Evolutionary conservation across 1,140 invertebrate genomes (phyloP).

Genomic region (Monochamus saltuarius): DNA sequence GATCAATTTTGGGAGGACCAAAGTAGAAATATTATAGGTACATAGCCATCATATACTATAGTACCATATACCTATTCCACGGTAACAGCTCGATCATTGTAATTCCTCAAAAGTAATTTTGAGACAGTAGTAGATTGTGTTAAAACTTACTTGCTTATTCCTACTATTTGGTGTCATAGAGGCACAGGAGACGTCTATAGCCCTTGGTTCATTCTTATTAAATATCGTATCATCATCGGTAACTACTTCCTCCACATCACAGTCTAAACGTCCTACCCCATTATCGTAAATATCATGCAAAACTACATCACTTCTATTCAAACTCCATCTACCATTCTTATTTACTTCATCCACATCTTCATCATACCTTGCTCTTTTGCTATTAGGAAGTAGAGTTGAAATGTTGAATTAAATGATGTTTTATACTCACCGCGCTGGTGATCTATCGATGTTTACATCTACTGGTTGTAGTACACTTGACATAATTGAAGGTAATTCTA

Average conservation of each 20-base stretch:
- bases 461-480: conserved; percentile 34
- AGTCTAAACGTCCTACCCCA: conserved; percentile 38
- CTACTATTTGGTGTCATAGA: conserved; percentile 35
- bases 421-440: conserved; percentile 32
- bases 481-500: conserved; percentile 24
- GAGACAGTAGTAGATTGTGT: not conserved
- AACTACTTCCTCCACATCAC: conserved; percentile 32
- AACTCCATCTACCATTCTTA: conserved; percentile 32
- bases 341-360: conserved; percentile 19
- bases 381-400: conserved; percentile 13
- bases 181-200: conserved; percentile 37
- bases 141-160: conserved; percentile 35
- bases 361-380: conserved; percentile 39
- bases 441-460: conserved; percentile 36
- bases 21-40: not conserved
- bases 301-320: conserved; percentile 35
- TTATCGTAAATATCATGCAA: conserved; percentile 38
- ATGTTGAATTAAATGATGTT: not conserved
- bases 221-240: conserved; percentile 38
- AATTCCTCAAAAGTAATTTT: too few relatives aligned
- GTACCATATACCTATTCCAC: too few relatives aligned
- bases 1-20: not conserved
- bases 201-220: conserved; percentile 25
- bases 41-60: too few relatives aligned
- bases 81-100: too few relatives aligned